Percentiles rank a stretch among this genome's conserved stretches.
These are phyloP conservation scores for Mystacides longicornis DNA, from an alignment of 2,888 invertebrate species.

Conservation along the genomic window DNA sequence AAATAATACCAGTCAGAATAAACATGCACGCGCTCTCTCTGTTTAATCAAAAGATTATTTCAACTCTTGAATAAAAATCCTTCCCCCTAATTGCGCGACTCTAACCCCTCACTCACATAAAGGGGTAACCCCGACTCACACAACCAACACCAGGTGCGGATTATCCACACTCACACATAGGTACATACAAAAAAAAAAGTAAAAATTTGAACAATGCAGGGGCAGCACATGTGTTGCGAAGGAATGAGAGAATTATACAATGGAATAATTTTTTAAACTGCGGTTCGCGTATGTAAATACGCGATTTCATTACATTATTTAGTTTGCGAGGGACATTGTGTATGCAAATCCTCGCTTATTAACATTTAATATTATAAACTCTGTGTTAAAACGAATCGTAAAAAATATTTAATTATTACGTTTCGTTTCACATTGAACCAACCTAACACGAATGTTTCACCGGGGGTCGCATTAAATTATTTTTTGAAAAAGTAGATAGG, in stretches of 20 bases:
- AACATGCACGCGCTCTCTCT: slow-evolving; percentile 22
- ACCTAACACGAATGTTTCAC: too few species aligned
- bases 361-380: too few species aligned
- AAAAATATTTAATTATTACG: too few species aligned
- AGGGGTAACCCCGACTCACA: slow-evolving; percentile 3
- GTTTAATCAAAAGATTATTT: slow-evolving; percentile 25
- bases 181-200: not conserved
- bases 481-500: too few species aligned
- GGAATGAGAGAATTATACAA: not conserved
- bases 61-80: slow-evolving; percentile 17
- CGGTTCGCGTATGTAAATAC: not conserved
- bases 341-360: too few species aligned
- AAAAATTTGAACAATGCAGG: too few species aligned
- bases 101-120: slow-evolving; percentile 1
- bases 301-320: too few species aligned
- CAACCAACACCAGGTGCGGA: not conserved
- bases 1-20: not conserved
- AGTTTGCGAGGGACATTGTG: too few species aligned
- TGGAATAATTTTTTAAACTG: not conserved
- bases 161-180: not conserved
- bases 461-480: too few species aligned
- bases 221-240: too few species aligned
- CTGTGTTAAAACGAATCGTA: too few species aligned
- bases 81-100: slow-evolving; percentile 12
- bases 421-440: too few species aligned